Evolutionary conservation across 2,113 vertebrate species (phyloP).

Genomic region (Pluvialis apricaria): DNA sequence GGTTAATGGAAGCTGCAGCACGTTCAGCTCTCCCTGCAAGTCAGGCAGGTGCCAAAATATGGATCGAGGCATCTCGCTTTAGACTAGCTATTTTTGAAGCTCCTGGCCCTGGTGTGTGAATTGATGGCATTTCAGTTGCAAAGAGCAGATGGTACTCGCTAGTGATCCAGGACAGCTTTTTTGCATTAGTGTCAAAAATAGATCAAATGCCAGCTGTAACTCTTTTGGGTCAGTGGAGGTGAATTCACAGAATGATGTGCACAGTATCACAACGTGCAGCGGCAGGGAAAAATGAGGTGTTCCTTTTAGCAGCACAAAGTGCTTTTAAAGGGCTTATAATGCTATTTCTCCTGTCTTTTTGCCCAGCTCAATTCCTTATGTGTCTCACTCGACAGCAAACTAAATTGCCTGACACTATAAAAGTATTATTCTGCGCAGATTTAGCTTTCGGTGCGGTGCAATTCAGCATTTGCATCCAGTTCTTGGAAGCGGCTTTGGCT

Average conservation of each 20-base stretch:
- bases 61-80: neutral
- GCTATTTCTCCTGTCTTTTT: neutral
- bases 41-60: neutral
- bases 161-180: conserved; percentile 45
- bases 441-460: neutral
- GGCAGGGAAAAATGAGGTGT: neutral
- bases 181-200: conserved; percentile 44
- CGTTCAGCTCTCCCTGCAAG: neutral
- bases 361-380: neutral
- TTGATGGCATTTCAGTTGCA: conserved; percentile 29
- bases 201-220: conserved; percentile 25
- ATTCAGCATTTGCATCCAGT: neutral
- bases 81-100: conserved; percentile 29
- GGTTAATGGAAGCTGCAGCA: neutral
- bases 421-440: fast-evolving
- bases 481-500: neutral
- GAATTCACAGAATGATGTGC: neutral
- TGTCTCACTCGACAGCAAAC: fast-evolving
- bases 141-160: conserved; percentile 37
- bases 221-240: conserved; percentile 37
- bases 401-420: neutral
- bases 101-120: conserved; percentile 21
- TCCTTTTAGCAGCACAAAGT: neutral
- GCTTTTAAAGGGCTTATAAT: neutral
- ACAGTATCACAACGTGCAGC: neutral